These are phyloP conservation scores for Anseranas semipalmata DNA, from an alignment of 2,113 vertebrate species.

Conservation along the genomic window DNA sequence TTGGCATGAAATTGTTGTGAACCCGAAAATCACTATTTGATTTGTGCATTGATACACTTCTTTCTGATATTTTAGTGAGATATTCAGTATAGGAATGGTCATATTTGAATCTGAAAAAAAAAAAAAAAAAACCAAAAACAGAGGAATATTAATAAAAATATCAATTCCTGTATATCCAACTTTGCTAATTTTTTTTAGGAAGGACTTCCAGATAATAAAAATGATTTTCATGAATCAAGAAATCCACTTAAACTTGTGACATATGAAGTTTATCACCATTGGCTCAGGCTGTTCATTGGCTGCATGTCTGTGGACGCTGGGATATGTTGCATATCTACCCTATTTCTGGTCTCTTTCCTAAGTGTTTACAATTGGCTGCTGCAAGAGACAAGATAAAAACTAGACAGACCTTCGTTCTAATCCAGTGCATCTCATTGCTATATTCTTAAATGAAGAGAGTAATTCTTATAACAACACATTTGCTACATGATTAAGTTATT, in stretches of 20 bases:
- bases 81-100: neutral
- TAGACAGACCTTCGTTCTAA: neutral
- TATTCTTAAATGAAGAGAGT: neutral
- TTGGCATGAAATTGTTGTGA: neutral
- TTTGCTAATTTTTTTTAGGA: neutral
- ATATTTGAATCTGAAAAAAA: neutral
- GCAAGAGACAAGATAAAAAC: neutral
- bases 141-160: neutral
- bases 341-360: neutral
- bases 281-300: neutral
- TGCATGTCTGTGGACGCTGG: neutral
- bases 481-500: too few species aligned
- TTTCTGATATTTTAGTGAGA: neutral
- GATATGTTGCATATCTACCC: neutral
- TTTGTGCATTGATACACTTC: neutral
- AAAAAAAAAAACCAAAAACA: too few species aligned
- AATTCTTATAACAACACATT: neutral
- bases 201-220: neutral
- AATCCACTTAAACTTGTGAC: neutral
- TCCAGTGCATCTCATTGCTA: neutral
- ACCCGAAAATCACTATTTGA: rapidly evolving
- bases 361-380: neutral
- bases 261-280: neutral
- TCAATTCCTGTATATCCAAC: neutral
- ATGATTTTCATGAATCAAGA: neutral